phyloP scores from a whole-genome alignment of 2,797 vertebrate genomes.

The Pterois miles region DNA sequence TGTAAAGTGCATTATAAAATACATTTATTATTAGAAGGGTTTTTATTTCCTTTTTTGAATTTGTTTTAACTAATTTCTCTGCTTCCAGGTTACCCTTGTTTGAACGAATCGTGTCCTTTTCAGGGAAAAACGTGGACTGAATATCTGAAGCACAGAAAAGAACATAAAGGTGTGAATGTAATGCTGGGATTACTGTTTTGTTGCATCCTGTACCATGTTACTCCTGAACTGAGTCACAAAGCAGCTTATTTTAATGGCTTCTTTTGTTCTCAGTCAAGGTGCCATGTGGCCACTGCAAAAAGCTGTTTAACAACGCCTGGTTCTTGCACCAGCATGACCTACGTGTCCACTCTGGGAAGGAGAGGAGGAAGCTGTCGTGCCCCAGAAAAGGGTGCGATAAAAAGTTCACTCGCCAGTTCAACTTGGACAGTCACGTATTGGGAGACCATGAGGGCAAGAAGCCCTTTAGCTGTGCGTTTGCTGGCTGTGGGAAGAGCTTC shows the following conservation, averaged over 20 bases:
- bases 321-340: conserved; percentile 86
- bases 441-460: conserved; percentile 89
- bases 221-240: background rate
- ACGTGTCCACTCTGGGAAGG: conserved; percentile 78
- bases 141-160: conserved; percentile 85
- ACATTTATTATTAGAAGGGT: too few species aligned
- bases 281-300: conserved; percentile 84
- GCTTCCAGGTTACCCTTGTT: conserved; percentile 88
- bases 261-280: conserved; percentile 64
- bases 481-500: conserved; percentile 88
- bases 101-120: conserved; percentile 84
- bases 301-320: conserved; percentile 84
- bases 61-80: background rate
- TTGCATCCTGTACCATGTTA: background rate
- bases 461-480: conserved; percentile 83
- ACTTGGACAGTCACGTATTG: conserved; percentile 89
- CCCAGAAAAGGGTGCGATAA: conserved; percentile 84
- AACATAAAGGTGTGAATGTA: conserved; percentile 83
- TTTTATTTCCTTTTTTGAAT: background rate
- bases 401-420: conserved; percentile 87
- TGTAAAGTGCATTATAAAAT: too few species aligned
- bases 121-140: conserved; percentile 91
- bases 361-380: conserved; percentile 79
- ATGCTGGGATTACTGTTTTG: background rate
- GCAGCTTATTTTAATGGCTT: background rate